These are phyloP conservation scores for Ptilodon capucinus DNA, from an alignment of 2,888 invertebrate species.

Conservation along the genomic window DNA sequence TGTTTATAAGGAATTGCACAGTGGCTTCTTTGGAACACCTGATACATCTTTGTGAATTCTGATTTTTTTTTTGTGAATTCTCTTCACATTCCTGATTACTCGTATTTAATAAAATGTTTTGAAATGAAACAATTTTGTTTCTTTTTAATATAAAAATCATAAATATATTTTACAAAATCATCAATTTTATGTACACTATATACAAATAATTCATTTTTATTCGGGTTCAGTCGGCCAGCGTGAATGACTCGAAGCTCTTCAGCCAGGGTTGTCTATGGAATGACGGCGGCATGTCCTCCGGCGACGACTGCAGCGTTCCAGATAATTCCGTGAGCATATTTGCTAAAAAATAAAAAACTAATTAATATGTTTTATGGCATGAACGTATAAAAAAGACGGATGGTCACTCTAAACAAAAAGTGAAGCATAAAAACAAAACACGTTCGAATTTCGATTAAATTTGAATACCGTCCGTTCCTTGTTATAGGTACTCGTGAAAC, in stretches of 20 bases:
- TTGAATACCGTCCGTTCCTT: no score
- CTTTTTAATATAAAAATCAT: conserved; percentile 19
- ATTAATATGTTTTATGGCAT: no score
- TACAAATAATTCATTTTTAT: conserved; percentile 15
- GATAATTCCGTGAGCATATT: conserved; percentile 62
- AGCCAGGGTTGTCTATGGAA: conserved; percentile 58
- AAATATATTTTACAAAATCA: conserved; percentile 19
- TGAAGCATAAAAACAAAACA: no score
- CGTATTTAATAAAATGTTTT: conserved; percentile 22
- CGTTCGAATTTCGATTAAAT: no score
- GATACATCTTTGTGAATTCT: no score
- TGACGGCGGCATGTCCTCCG: conserved; percentile 58
- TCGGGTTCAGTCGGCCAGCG: conserved; percentile 49
- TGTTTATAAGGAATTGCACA: no score
- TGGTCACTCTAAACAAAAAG: no score
- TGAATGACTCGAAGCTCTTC: conserved; percentile 59
- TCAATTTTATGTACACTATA: conserved; percentile 36
- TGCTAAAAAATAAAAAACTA: conserved; percentile 31
- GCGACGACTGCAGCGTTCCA: conserved; percentile 48
- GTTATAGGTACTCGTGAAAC: no score
- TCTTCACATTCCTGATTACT: conserved; percentile 28
- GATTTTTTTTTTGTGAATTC: background rate
- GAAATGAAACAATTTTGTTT: no score
- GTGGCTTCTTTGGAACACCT: no score
- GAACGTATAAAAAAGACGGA: no score